Evolutionary conservation across 2,113 vertebrate species (phyloP).

Genomic region (Microcebus ravelobensis): DNA sequence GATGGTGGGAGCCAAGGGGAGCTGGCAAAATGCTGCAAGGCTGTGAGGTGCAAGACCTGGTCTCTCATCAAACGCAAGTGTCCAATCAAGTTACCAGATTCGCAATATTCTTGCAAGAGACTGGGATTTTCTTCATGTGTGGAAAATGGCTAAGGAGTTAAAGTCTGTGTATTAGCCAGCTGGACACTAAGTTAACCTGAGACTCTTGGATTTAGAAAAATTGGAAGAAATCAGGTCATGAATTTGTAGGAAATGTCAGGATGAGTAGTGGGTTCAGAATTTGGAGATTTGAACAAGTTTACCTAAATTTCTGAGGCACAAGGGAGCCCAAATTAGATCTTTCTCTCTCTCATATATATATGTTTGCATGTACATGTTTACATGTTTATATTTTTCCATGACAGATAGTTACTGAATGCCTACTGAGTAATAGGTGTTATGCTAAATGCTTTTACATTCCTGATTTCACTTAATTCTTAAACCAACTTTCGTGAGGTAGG

Average conservation of each 20-base stretch:
- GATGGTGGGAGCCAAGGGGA: not conserved
- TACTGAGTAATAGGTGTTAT: not conserved
- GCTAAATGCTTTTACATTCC: slow-evolving; percentile 24
- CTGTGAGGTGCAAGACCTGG: not conserved
- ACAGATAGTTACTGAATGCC: not conserved
- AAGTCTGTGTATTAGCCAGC: not conserved
- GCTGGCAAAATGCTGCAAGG: not conserved
- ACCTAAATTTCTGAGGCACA: not conserved
- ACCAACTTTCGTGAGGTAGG: not conserved
- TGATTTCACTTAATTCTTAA: slow-evolving; percentile 33
- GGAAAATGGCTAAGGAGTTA: not conserved
- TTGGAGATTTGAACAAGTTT: slow-evolving; percentile 17
- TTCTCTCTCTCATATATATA: not conserved
- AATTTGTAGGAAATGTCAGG: not conserved
- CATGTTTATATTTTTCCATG: not conserved
- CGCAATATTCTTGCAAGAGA: not conserved
- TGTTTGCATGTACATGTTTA: not conserved
- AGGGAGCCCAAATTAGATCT: not conserved
- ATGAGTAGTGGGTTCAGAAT: not conserved
- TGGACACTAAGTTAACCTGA: not conserved
- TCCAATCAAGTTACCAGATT: not conserved
- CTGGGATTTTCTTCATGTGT: not conserved
- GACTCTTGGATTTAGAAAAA: not conserved
- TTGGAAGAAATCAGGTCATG: not conserved
- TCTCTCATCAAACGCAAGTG: not conserved